Evolutionary conservation across 2,888 invertebrate species (phyloP).

Genomic region (Crossocerus cetratus): DNA sequence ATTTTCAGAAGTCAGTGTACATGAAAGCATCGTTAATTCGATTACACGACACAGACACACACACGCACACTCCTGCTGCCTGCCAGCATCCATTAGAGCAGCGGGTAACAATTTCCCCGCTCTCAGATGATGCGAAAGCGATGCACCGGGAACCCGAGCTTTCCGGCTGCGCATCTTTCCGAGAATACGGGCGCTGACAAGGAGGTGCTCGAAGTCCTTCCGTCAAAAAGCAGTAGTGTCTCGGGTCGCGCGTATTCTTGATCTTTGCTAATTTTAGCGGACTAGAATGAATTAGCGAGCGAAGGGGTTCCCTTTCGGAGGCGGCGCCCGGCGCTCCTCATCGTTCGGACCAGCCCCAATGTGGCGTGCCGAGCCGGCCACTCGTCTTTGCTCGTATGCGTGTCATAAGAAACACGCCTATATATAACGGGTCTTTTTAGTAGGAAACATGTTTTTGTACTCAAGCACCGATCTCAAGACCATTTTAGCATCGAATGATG

Average conservation of each 20-base stretch:
- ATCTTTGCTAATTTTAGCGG: not conserved
- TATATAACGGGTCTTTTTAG: constrained; percentile 57
- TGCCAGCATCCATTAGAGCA: not conserved
- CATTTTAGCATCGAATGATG: constrained; percentile 63
- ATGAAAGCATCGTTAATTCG: constrained; percentile 9
- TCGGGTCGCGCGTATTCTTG: not conserved
- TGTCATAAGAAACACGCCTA: constrained; percentile 42
- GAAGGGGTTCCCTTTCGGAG: not conserved
- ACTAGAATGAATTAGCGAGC: not conserved
- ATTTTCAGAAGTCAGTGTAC: too few species aligned
- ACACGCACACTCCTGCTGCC: not conserved
- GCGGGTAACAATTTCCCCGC: constrained; percentile 7
- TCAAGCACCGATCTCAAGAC: constrained; percentile 57
- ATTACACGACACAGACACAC: constrained; percentile 11
- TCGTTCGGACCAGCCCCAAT: constrained; percentile 12
- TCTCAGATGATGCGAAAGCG: too few species aligned
- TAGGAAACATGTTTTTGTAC: constrained; percentile 59
- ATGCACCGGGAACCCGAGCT: too few species aligned
- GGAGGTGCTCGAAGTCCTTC: too few species aligned
- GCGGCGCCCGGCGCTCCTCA: constrained; percentile 15
- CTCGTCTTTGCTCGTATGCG: constrained; percentile 15
- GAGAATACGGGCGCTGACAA: too few species aligned
- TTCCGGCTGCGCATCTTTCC: too few species aligned
- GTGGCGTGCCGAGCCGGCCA: not conserved
- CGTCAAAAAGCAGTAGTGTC: not conserved